Base-by-base conservation (phyloP, 2,797 vertebrate genomes). In the Hippopotamyrus pictus region DNA sequence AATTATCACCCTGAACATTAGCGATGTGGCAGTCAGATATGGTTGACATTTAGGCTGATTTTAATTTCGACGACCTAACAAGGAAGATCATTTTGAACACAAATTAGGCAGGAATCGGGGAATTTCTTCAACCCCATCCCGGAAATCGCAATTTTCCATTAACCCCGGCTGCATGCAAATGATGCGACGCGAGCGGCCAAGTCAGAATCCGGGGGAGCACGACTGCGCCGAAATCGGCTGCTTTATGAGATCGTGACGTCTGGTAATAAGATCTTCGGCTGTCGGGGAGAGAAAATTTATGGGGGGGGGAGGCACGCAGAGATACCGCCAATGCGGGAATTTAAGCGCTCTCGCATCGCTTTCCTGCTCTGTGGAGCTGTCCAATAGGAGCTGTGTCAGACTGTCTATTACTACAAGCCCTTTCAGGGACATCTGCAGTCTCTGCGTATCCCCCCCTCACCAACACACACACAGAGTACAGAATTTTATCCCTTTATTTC, bases 61-160 rank as follows among this genome's bases (percentile, higher is more conserved):
- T 89, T 86, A 65, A 89, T 89, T 89, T 69, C 84, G 22, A 62
- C n/a, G 22, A 86, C 79, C 29, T 54, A 83, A 88, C 79, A 90
- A 44, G 87, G 88, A 54, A 93, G 92, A 92, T 94, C 91, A 94
- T 95, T 94, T 93, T 90, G 93, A 92, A 93, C 94, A 93, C 89
- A 91, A 94, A 94, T 93, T 94, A 91, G 95, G 93, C 92, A 93
- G 93, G 89, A 93, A 94, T 94, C 92, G 79, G 95, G 95, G 95
- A 96, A 95, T 95, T 94, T 94, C 94, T 94, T 92, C 89, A 93
- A 93, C 94, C 94, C 93, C 91, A 90, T 94, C 92, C 92, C 93
- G 94, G 96, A 96, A 95, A 96, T 96, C 95, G 95, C 95, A 91
- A 94, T 94, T 95, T 95, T 94, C 95, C 95, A 93, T 93, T 95